phyloP scores from a whole-genome alignment of 1,140 invertebrate species.

The Drosophila mojavensis region DNA sequence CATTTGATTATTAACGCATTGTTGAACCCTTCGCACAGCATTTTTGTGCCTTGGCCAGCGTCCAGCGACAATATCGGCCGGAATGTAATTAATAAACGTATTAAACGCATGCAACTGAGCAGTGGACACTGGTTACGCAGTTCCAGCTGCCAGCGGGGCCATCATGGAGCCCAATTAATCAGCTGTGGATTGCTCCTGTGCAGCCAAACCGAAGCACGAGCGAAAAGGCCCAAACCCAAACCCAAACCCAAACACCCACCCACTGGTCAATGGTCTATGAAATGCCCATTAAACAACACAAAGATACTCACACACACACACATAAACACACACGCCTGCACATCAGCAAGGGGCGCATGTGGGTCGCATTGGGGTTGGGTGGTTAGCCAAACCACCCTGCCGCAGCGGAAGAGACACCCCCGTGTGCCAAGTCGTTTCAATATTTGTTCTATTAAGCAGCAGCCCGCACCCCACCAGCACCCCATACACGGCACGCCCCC shows the following conservation, averaged over 20 bases:
- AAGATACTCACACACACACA: constrained; percentile 12
- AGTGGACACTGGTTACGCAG: constrained; percentile 1
- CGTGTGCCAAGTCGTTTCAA: constrained; percentile 55
- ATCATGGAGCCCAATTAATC: constrained; percentile 71
- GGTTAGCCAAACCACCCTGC: constrained; percentile 14
- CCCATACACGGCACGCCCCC: neutral
- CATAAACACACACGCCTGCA: neutral
- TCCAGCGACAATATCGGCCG: constrained; percentile 57
- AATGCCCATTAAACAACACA: constrained; percentile 71
- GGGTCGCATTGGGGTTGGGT: neutral
- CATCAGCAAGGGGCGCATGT: neutral
- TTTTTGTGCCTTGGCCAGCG: constrained; percentile 52
- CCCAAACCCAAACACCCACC: constrained; percentile 7
- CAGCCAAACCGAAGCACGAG: neutral
- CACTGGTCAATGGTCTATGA: constrained; percentile 82
- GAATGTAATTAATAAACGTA: constrained; percentile 82
- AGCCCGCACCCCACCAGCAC: neutral
- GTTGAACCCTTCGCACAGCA: constrained; percentile 67
- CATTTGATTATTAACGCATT: constrained; percentile 71
- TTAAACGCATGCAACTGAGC: constrained; percentile 78
- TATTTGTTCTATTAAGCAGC: constrained; percentile 76
- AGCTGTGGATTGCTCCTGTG: constrained; percentile 45
- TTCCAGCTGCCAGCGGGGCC: constrained; percentile 2
- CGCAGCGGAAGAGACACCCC: constrained; percentile 4
- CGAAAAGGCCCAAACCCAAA: too few relatives aligned